Conservation (phyloP, 1,140 invertebrate genomes). For the Campoletis sonorensis region DNA sequence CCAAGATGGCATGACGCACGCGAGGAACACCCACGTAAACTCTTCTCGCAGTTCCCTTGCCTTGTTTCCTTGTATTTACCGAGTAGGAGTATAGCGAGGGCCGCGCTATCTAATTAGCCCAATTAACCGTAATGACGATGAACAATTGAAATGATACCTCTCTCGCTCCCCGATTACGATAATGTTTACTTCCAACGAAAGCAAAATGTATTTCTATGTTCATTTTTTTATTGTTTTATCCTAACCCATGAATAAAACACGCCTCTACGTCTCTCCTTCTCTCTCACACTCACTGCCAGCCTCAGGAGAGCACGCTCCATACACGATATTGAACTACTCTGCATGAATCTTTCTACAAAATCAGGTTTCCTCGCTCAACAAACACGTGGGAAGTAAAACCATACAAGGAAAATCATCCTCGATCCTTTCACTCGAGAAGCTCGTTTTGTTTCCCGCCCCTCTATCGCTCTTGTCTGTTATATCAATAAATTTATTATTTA, state of each 20-base stretch:
- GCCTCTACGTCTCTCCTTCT: too few relatives aligned
- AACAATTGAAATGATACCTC: not conserved
- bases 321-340: not conserved
- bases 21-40: not conserved
- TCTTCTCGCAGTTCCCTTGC: slow-evolving; percentile 11
- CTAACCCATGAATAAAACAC: too few relatives aligned
- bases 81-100: not conserved
- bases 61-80: slow-evolving; percentile 17
- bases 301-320: not conserved
- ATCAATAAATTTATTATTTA: slow-evolving; percentile 1
- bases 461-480: not conserved
- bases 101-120: slow-evolving; percentile 13
- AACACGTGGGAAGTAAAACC: slow-evolving; percentile 34
- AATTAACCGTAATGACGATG: slow-evolving; percentile 2
- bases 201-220: not conserved
- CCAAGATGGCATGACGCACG: too few relatives aligned
- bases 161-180: not conserved
- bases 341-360: slow-evolving; percentile 11
- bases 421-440: slow-evolving; percentile 37
- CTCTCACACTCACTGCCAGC: not conserved
- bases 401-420: slow-evolving; percentile 38
- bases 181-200: not conserved
- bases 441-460: not conserved
- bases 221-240: too few relatives aligned
- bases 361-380: slow-evolving; percentile 12